A percentile compares a stretch with the other conserved stretches of the same genome.
These are phyloP conservation scores for Mormyrus lacerda DNA, from an alignment of 2,113 vertebrate species.

Conservation along the genomic window DNA sequence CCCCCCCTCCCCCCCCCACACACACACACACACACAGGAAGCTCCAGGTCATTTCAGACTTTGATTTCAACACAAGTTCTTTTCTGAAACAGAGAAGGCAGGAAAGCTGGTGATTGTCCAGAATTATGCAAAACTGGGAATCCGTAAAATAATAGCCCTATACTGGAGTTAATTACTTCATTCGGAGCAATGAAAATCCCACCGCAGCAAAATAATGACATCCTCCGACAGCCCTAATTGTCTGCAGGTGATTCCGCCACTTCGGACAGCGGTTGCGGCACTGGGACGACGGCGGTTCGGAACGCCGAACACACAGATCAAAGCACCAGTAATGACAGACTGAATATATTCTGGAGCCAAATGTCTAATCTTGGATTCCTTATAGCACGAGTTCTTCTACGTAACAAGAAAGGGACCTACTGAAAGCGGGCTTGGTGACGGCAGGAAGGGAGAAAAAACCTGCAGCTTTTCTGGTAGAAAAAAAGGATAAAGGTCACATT, in stretches of 20 bases:
- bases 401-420: conserved; percentile 30
- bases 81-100: background rate
- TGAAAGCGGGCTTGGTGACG: conserved; percentile 2
- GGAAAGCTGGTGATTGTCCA: background rate
- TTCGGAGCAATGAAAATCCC: background rate
- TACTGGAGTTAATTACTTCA: conserved; percentile 9
- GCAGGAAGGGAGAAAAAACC: background rate
- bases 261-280: background rate
- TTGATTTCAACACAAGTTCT: background rate
- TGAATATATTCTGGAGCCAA: conserved; percentile 11
- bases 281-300: background rate
- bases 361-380: conserved; percentile 33
- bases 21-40: background rate
- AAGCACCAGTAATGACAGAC: conserved; percentile 15
- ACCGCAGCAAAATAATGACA: background rate
- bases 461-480: background rate
- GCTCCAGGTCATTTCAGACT: background rate
- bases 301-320: conserved; percentile 24
- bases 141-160: background rate
- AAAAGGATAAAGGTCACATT: conserved; percentile 16
- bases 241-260: background rate
- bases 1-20: too few relatives aligned
- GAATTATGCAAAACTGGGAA: conserved; percentile 2
- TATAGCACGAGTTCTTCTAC: conserved; percentile 21
- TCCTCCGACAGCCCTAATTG: conserved; percentile 3